Evolutionary conservation across 1,140 invertebrate species (phyloP).

Genomic region (Neoseiulus cucumeris): DNA sequence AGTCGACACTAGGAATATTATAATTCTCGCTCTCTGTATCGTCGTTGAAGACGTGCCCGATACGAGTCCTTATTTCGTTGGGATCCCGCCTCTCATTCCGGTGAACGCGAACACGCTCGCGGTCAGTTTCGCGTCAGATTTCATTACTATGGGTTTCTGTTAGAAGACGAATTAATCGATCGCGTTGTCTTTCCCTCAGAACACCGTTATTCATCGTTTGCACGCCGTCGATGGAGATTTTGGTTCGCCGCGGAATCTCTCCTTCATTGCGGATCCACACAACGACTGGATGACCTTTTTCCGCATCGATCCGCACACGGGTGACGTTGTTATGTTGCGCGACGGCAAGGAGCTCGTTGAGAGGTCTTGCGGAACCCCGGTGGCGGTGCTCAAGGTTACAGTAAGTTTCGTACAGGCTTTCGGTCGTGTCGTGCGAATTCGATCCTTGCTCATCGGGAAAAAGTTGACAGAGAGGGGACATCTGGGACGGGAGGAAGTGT

Average conservation of each 20-base stretch:
- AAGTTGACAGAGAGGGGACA: too few relatives aligned
- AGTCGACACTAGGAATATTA: slow-evolving; percentile 62
- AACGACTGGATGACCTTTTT: background rate
- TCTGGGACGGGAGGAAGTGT: background rate
- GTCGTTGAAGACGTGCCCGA: slow-evolving; percentile 66
- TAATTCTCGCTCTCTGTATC: slow-evolving; percentile 51
- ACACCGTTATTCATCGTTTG: background rate
- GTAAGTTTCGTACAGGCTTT: background rate
- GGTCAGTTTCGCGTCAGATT: slow-evolving; percentile 21
- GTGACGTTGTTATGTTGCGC: background rate
- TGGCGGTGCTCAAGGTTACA: background rate
- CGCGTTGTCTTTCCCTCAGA: background rate
- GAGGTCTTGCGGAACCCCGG: background rate
- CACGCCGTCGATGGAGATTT: slow-evolving; percentile 1
- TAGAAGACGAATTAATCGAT: too few relatives aligned
- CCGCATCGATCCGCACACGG: background rate
- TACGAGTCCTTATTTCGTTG: slow-evolving; percentile 57
- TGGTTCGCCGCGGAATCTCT: background rate
- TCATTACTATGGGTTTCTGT: background rate
- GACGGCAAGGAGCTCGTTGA: background rate
- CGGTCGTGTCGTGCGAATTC: too few relatives aligned
- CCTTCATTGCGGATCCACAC: background rate
- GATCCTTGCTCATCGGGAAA: too few relatives aligned
- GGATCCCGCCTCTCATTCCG: slow-evolving; percentile 51
- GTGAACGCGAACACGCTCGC: slow-evolving; percentile 36